These are phyloP conservation scores for Stenichneumon culpator DNA, from an alignment of 2,888 invertebrate genomes.

Conservation along the genomic window DNA sequence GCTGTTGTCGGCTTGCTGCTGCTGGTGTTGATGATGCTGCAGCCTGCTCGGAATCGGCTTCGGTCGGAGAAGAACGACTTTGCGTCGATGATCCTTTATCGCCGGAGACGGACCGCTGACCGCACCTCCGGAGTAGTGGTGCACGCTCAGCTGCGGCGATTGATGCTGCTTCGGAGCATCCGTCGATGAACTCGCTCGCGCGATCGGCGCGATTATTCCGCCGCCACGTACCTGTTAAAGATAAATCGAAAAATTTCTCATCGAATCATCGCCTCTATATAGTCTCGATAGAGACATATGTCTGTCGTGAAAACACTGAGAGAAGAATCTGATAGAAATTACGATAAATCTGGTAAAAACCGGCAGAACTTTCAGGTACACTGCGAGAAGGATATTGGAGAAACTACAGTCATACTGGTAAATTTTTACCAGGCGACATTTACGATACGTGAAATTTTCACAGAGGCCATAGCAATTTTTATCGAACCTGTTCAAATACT, in stretches of 20 bases:
- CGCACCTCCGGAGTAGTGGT: slow-evolving; percentile 67
- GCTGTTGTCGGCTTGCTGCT: slow-evolving; percentile 78
- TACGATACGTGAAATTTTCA: no score
- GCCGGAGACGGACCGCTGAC: slow-evolving; percentile 52
- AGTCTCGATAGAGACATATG: background rate
- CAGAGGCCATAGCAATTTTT: no score
- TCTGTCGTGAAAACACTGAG: no score
- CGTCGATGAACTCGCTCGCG: slow-evolving; percentile 80
- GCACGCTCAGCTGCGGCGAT: slow-evolving; percentile 56
- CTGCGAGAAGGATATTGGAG: no score
- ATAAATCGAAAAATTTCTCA: no score
- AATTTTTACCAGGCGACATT: no score
- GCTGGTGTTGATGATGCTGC: slow-evolving; percentile 81
- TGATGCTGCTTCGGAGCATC: slow-evolving; percentile 77
- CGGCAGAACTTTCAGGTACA: no score
- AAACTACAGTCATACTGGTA: no score
- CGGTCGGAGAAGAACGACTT: slow-evolving; percentile 85
- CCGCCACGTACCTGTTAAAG: slow-evolving; percentile 71
- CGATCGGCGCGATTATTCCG: slow-evolving; percentile 73
- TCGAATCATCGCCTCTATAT: background rate
- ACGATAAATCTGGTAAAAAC: no score
- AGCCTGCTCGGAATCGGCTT: slow-evolving; percentile 88
- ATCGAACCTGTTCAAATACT: no score
- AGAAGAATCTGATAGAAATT: no score
- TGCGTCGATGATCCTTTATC: slow-evolving; percentile 85